Conservation (phyloP, 2,113 vertebrate species). For the Pica pica region DNA sequence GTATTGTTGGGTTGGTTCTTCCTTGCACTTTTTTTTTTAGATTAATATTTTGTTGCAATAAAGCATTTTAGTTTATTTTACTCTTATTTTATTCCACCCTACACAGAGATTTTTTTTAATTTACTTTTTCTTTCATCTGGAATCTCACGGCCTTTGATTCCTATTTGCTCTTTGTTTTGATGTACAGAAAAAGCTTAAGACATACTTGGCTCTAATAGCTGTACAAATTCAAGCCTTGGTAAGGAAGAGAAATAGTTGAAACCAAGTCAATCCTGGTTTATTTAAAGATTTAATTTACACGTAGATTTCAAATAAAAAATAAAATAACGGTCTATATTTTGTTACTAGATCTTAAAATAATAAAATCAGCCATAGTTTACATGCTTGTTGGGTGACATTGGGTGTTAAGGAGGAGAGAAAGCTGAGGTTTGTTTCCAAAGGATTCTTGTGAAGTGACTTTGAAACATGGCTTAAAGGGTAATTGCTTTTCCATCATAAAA, state of each 20-base stretch:
- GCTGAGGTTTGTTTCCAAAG: not conserved
- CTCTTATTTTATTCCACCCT: not conserved
- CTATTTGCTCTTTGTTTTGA: not conserved
- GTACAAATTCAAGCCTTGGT: not conserved
- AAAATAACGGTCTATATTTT: not conserved
- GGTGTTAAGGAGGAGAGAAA: slow-evolving; percentile 5
- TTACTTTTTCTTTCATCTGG: not conserved
- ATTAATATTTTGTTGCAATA: not conserved
- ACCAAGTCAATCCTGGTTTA: not conserved
- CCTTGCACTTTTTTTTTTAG: not conserved
- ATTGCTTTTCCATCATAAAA: slow-evolving; percentile 53
- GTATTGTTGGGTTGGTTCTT: not conserved
- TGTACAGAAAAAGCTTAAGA: not conserved
- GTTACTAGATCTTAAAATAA: not conserved
- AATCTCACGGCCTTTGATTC: not conserved
- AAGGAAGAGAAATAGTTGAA: not conserved
- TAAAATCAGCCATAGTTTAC: not conserved
- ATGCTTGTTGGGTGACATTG: not conserved
- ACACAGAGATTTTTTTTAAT: not conserved
- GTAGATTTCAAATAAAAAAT: not conserved
- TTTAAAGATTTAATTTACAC: not conserved
- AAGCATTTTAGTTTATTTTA: not conserved
- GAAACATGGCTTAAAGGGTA: not conserved
- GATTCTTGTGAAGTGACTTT: slow-evolving; percentile 26
- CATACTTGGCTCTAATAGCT: not conserved